Evolutionary conservation across 2,113 vertebrate genomes (phyloP).

Genomic region (Cyprinodon tularosa): DNA sequence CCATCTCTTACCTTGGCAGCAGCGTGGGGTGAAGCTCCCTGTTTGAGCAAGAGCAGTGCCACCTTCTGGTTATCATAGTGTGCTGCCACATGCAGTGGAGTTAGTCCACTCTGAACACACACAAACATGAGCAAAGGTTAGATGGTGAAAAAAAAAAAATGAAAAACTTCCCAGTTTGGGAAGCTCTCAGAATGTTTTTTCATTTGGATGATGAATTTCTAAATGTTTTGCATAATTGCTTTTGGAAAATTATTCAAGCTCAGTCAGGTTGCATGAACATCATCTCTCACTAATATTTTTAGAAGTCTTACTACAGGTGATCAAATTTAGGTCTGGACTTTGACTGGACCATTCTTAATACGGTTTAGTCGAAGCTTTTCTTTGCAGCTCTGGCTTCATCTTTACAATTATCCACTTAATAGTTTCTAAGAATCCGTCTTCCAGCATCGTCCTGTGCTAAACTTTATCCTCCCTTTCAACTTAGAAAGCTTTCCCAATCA

Average conservation of each 20-base stretch:
- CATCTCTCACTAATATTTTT: too few species aligned
- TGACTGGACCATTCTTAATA: not conserved
- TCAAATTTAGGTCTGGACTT: not conserved
- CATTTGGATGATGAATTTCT: not conserved
- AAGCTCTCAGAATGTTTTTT: not conserved
- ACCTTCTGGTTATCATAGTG: conserved; percentile 99
- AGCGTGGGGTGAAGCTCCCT: conserved; percentile 95
- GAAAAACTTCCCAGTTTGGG: not conserved
- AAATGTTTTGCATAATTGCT: not conserved
- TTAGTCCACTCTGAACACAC: conserved; percentile 93
- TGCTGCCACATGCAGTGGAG: conserved; percentile 98
- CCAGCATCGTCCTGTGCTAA: too few species aligned
- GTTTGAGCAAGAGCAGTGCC: conserved; percentile 95
- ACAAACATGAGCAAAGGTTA: conserved; percentile 41
- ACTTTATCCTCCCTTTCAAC: too few species aligned
- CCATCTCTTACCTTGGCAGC: conserved; percentile 90
- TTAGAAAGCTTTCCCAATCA: too few species aligned
- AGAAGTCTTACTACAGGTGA: not conserved
- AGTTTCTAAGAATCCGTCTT: too few species aligned
- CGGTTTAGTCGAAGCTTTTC: not conserved
- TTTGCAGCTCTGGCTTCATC: not conserved
- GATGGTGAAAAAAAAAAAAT: conserved; percentile 5
- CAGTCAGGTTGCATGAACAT: not conserved
- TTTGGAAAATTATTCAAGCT: not conserved
- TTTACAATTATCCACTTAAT: too few species aligned